Evolutionary conservation across 2,888 invertebrate genomes (phyloP).

Genomic region (Bellardia pandia): DNA sequence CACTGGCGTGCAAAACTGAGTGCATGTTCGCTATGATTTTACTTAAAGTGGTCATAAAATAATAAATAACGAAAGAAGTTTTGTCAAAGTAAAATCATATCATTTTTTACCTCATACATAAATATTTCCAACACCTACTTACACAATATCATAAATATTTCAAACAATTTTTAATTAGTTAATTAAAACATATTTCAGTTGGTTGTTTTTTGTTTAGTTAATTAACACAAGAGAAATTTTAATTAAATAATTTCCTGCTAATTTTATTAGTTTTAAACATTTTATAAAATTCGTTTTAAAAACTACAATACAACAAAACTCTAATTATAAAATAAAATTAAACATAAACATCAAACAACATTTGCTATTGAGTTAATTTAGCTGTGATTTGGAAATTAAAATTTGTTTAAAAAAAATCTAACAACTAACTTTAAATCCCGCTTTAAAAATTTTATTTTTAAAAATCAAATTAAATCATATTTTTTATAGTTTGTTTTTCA

Average conservation of each 20-base stretch:
- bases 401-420: not conserved
- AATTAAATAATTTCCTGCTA: not conserved
- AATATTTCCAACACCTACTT: not conserved
- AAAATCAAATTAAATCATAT: not conserved
- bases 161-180: conserved; percentile 5
- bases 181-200: not conserved
- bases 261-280: not conserved
- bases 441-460: not conserved
- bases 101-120: not conserved
- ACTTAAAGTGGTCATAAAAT: too few species aligned
- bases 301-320: not conserved
- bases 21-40: too few species aligned
- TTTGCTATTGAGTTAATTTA: not conserved
- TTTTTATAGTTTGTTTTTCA: conserved; percentile 5
- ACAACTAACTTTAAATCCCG: not conserved
- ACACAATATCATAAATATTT: not conserved
- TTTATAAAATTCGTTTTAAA: not conserved
- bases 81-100: too few species aligned
- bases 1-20: too few species aligned
- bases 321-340: not conserved
- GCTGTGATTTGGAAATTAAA: not conserved
- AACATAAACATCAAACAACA: not conserved
- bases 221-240: not conserved
- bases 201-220: too few species aligned
- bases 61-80: too few species aligned